Conservation (phyloP, 2,797 vertebrate genomes). For the Danio aesculapii region DNA sequence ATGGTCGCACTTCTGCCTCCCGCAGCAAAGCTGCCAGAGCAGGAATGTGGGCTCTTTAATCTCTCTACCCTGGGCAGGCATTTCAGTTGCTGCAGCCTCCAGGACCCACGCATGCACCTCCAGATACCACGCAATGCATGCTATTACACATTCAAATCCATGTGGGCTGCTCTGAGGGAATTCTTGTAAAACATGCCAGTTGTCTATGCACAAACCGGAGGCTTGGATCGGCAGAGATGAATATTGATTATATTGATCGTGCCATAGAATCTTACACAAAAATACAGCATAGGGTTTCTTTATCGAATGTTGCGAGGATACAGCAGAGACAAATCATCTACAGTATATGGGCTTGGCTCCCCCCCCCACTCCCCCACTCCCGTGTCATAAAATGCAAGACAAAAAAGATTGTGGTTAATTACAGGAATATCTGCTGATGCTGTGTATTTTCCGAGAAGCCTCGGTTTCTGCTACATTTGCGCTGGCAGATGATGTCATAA, state of each 20-base stretch:
- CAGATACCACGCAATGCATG: conserved; percentile 33
- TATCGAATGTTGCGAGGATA: not conserved
- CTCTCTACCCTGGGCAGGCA: conserved; percentile 73
- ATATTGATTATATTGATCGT: conserved; percentile 22
- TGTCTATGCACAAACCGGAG: conserved; percentile 34
- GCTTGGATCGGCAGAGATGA: conserved; percentile 21
- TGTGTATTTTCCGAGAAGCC: conserved; percentile 31
- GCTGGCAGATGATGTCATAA: conserved; percentile 36
- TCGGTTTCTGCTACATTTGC: conserved; percentile 41
- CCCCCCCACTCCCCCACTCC: too few species aligned
- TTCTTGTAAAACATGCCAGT: conserved; percentile 43
- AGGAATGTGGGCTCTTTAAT: conserved; percentile 70
- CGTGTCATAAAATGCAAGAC: conserved; percentile 29
- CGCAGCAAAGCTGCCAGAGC: conserved; percentile 77
- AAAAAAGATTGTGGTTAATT: conserved; percentile 45
- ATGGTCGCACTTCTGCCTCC: conserved; percentile 59
- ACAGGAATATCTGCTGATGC: conserved; percentile 49
- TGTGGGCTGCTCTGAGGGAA: conserved; percentile 44
- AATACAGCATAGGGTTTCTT: not conserved
- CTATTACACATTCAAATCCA: conserved; percentile 48
- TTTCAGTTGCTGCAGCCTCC: conserved; percentile 51
- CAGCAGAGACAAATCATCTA: conserved; percentile 25
- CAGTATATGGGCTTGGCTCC: not conserved
- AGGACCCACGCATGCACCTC: conserved; percentile 52
- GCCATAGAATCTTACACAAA: not conserved